Evolutionary conservation across 2,888 invertebrate species (phyloP).

Genomic region (Dolomedes plantarius): DNA sequence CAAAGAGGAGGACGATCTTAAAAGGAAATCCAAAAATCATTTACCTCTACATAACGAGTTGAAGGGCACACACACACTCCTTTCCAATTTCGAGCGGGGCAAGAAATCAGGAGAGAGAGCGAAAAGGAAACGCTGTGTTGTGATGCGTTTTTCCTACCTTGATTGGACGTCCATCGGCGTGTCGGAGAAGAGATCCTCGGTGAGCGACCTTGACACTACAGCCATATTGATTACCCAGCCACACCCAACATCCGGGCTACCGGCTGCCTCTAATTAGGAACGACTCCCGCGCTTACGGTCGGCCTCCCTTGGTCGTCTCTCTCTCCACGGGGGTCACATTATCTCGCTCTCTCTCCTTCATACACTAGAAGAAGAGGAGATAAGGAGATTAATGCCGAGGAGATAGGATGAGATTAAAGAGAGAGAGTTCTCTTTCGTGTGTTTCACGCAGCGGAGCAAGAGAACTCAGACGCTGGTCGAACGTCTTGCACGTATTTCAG

Average conservation of each 20-base stretch:
- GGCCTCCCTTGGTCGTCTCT: background rate
- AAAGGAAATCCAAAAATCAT: background rate
- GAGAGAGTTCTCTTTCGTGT: too few species aligned
- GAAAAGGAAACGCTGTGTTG: too few species aligned
- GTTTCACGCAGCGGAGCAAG: too few species aligned
- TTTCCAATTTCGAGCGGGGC: too few species aligned
- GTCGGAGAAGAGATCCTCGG: constrained; percentile 16
- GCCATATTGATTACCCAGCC: constrained; percentile 71
- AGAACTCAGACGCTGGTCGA: too few species aligned
- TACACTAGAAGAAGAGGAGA: background rate
- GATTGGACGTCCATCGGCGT: constrained; percentile 53
- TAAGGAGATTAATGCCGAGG: background rate
- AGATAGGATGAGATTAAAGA: too few species aligned
- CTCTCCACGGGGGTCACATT: background rate
- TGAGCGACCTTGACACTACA: constrained; percentile 63
- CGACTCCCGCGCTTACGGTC: constrained; percentile 62
- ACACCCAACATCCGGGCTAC: constrained; percentile 72
- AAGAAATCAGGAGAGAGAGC: background rate
- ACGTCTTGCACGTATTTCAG: too few species aligned
- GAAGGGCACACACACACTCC: background rate
- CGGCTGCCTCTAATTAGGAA: constrained; percentile 61
- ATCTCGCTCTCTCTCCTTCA: background rate
- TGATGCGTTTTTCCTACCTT: constrained; percentile 41
- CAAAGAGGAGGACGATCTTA: background rate
- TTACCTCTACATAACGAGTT: background rate